These are phyloP conservation scores for Idaea biselata DNA, from an alignment of 2,888 invertebrate genomes.

Conservation along the genomic window DNA sequence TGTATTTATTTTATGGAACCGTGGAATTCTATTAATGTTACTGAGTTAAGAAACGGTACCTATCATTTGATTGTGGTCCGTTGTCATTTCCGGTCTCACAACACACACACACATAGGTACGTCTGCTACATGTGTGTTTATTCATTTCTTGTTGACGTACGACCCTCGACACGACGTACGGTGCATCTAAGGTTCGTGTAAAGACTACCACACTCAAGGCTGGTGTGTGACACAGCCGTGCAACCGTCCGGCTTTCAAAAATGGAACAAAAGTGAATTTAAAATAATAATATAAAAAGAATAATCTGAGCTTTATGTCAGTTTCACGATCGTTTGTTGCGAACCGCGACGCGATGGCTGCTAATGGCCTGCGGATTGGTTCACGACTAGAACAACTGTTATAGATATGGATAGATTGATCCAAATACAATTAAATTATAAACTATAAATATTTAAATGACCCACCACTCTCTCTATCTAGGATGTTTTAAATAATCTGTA, in stretches of 20 bases:
- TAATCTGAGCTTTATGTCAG: background rate
- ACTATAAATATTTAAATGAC: slow-evolving; percentile 3
- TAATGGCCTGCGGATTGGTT: background rate
- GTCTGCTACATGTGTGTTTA: background rate
- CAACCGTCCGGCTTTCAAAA: no score
- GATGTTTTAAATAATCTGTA: background rate
- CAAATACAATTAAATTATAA: slow-evolving; percentile 25
- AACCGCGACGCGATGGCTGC: no score
- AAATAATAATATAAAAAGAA: no score
- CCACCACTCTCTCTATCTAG: background rate
- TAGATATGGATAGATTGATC: background rate
- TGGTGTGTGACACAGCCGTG: no score
- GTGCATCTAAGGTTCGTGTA: no score
- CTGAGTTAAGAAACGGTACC: background rate
- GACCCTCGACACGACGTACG: no score
- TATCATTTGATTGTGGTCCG: background rate
- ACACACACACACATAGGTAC: no score
- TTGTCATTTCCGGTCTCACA: background rate
- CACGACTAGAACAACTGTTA: background rate
- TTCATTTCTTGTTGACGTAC: background rate
- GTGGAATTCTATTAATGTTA: background rate
- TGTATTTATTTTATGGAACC: background rate
- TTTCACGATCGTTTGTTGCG: background rate
- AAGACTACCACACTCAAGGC: no score
- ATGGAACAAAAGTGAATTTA: no score